These are phyloP conservation scores for Sinohyriopsis cumingii DNA, from an alignment of 2,888 invertebrate species.

Conservation along the genomic window DNA sequence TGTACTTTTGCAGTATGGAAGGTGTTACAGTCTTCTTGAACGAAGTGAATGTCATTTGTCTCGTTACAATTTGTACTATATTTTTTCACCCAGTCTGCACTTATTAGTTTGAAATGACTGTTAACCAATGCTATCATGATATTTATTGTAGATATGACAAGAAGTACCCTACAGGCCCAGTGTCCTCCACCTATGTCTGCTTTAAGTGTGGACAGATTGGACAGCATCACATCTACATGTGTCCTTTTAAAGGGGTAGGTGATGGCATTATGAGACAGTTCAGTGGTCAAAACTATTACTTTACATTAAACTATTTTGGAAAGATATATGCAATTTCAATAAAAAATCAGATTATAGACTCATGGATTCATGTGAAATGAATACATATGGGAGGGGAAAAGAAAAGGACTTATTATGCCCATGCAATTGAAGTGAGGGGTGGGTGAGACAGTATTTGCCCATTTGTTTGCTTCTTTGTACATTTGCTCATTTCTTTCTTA, in stretches of 20 bases:
- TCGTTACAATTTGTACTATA: too few species aligned
- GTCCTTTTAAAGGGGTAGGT: conserved; percentile 77
- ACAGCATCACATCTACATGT: conserved; percentile 95
- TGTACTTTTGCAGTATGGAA: too few species aligned
- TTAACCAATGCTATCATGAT: background rate
- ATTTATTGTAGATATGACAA: conserved; percentile 85
- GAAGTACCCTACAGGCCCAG: conserved; percentile 88
- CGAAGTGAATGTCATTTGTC: too few species aligned
- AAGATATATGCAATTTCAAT: background rate
- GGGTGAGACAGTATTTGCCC: too few species aligned
- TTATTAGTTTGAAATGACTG: too few species aligned
- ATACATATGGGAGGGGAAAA: too few species aligned
- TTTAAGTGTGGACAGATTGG: conserved; percentile 95
- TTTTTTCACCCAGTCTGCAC: too few species aligned
- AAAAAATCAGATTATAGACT: background rate
- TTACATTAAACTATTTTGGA: background rate
- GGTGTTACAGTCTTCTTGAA: too few species aligned
- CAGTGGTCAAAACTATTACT: background rate
- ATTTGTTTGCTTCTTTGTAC: too few species aligned
- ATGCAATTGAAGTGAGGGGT: too few species aligned
- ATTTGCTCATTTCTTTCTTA: too few species aligned
- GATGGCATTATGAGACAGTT: background rate
- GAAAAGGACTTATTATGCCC: too few species aligned
- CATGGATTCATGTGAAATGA: background rate
- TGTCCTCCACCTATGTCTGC: conserved; percentile 93